Evolutionary conservation across 2,888 invertebrate species (phyloP).

Genomic region (Venustoraphidia nigricollis): DNA sequence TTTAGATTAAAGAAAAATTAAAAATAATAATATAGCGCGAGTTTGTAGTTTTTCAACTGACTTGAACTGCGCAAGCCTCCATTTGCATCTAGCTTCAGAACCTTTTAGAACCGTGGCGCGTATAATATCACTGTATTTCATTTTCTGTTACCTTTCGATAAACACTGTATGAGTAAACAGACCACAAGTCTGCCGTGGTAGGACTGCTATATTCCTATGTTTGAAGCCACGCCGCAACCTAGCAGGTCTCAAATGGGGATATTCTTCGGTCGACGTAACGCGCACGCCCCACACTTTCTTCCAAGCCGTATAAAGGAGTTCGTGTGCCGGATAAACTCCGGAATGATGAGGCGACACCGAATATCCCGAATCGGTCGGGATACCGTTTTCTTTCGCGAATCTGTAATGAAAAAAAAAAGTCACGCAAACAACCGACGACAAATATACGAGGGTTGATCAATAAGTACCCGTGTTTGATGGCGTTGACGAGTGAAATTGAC

Average conservation of each 20-base stretch:
- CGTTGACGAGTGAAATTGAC: too few species aligned
- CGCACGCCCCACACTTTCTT: conserved; percentile 83
- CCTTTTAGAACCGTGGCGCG: too few species aligned
- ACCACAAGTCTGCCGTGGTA: conserved; percentile 96
- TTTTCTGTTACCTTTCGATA: conserved; percentile 36
- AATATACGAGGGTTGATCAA: too few species aligned
- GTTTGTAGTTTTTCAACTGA: too few species aligned
- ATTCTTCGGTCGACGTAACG: conserved; percentile 97
- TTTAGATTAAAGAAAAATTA: too few species aligned
- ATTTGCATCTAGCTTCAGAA: too few species aligned
- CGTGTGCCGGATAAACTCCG: conserved; percentile 97
- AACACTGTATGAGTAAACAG: conserved; percentile 96
- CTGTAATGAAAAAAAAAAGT: too few species aligned
- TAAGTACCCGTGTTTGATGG: too few species aligned
- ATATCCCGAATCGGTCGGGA: conserved; percentile 80
- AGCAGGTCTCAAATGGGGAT: conserved; percentile 92
- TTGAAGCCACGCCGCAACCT: conserved; percentile 85
- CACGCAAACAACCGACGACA: too few species aligned
- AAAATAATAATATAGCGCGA: too few species aligned
- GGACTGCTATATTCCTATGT: conserved; percentile 87
- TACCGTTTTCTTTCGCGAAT: conserved; percentile 66
- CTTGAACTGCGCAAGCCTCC: too few species aligned
- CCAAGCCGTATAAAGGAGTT: conserved; percentile 91
- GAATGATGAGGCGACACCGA: conserved; percentile 98
- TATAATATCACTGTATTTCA: too few species aligned